These are phyloP conservation scores for Emesis furor DNA, from an alignment of 2,888 invertebrate genomes.

Conservation along the genomic window DNA sequence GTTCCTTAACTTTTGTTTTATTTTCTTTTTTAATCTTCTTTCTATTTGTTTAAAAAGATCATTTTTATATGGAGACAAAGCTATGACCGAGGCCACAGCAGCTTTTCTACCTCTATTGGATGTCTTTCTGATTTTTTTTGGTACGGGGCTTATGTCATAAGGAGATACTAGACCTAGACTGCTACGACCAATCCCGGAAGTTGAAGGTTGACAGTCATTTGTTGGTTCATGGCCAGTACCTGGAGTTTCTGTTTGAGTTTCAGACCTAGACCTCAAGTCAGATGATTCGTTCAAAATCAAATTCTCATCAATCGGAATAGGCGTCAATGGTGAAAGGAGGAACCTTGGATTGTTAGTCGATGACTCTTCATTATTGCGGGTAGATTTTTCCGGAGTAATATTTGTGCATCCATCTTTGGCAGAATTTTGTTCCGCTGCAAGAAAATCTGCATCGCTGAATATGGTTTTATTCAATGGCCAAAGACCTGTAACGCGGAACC, in stretches of 20 bases:
- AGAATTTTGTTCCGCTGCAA: slow-evolving; percentile 8
- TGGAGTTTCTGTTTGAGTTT: slow-evolving; percentile 23
- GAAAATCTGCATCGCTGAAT: slow-evolving; percentile 34
- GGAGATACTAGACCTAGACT: slow-evolving; percentile 48
- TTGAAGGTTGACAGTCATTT: neutral
- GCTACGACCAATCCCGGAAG: slow-evolving; percentile 44
- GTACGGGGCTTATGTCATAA: slow-evolving; percentile 50
- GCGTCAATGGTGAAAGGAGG: neutral
- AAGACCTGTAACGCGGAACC: slow-evolving; percentile 55
- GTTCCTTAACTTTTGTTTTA: slow-evolving; percentile 9
- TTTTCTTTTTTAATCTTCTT: slow-evolving; percentile 52
- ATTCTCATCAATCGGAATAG: slow-evolving; percentile 30
- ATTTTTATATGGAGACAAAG: slow-evolving; percentile 44
- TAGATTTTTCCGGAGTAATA: slow-evolving; percentile 5
- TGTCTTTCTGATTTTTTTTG: slow-evolving; percentile 48
- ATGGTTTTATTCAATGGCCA: slow-evolving; percentile 63
- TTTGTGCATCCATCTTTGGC: slow-evolving; percentile 6
- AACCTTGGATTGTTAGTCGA: slow-evolving; percentile 29
- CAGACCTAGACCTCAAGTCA: slow-evolving; percentile 28
- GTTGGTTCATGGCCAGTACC: slow-evolving; percentile 32
- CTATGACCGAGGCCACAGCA: slow-evolving; percentile 45
- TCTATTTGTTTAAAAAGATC: slow-evolving; percentile 42
- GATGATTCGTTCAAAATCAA: slow-evolving; percentile 34
- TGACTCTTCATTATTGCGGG: slow-evolving; percentile 40
- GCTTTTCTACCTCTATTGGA: slow-evolving; percentile 47